A percentile compares a stretch with the other conserved stretches of the same genome.
These are phyloP conservation scores for Myrmecophaga tridactyla DNA, from an alignment of 2,113 vertebrate genomes.

Conservation along the genomic window DNA sequence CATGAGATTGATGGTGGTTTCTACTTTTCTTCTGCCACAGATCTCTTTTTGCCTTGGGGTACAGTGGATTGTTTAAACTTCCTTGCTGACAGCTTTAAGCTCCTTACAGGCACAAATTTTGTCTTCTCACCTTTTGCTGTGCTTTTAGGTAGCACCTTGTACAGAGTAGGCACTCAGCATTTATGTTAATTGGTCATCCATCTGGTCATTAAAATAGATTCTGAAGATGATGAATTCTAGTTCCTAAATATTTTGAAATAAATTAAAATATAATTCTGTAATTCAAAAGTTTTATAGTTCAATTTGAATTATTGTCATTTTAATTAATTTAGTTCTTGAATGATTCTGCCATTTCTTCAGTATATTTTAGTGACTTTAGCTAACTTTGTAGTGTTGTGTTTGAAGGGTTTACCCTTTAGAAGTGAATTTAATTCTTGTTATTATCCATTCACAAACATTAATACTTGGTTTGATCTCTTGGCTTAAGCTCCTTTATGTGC, in stretches of 20 bases:
- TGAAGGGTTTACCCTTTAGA: neutral
- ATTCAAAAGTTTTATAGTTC: neutral
- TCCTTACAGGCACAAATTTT: no score
- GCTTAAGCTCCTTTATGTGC: neutral
- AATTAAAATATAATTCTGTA: neutral
- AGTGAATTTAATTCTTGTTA: neutral
- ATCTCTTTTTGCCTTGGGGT: neutral
- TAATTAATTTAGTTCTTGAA: neutral
- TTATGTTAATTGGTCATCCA: neutral
- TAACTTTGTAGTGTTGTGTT: neutral
- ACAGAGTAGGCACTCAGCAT: neutral
- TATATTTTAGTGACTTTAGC: neutral
- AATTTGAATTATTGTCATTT: neutral
- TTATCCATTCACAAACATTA: neutral
- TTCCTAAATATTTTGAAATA: neutral
- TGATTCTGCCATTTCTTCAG: neutral
- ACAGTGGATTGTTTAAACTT: neutral
- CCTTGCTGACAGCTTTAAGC: neutral
- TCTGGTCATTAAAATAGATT: neutral
- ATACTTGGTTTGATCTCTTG: neutral
- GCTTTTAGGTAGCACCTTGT: neutral
- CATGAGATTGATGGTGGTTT: neutral
- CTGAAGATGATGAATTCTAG: neutral
- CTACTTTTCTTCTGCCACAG: neutral
- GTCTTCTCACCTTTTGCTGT: neutral